A percentile compares a stretch with the other conserved stretches of the same genome.
These are phyloP conservation scores for Drosophila fuyamai DNA, from an alignment of 1,140 invertebrate species.

Conservation along the genomic window DNA sequence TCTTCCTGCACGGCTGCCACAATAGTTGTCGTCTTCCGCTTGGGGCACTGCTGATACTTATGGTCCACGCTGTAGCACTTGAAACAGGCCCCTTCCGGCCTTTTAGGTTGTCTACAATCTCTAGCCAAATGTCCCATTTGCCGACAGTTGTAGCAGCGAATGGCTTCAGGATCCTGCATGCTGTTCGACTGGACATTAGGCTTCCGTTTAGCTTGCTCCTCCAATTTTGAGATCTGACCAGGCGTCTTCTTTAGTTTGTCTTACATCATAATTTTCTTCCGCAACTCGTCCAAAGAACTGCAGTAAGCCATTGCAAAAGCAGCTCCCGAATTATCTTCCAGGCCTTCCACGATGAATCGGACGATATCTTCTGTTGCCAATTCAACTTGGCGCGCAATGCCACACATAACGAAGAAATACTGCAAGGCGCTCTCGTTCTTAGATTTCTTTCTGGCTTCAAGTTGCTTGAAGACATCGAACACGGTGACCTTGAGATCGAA, in stretches of 20 bases:
- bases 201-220: neutral
- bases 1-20: neutral
- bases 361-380: neutral
- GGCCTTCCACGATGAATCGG: constrained; percentile 1
- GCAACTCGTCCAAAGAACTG: too few species aligned
- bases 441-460: too few species aligned
- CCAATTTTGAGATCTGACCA: too few species aligned
- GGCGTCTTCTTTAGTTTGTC: too few species aligned
- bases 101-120: constrained; percentile 1
- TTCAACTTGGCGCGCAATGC: neutral
- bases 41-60: neutral
- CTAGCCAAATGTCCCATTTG: neutral
- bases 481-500: too few species aligned
- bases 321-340: neutral
- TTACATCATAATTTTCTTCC: too few species aligned
- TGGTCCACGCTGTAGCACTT: constrained; percentile 3
- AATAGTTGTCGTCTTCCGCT: neutral
- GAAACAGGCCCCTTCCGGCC: constrained; percentile 10
- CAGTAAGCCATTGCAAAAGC: too few species aligned
- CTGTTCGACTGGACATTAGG: too few species aligned
- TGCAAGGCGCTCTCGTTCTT: neutral
- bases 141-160: constrained; percentile 3
- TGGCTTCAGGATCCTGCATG: neutral
- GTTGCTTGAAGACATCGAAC: too few species aligned
- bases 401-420: neutral